Conservation (phyloP, 2,113 vertebrate species). For the Cyprinus carpio region DNA sequence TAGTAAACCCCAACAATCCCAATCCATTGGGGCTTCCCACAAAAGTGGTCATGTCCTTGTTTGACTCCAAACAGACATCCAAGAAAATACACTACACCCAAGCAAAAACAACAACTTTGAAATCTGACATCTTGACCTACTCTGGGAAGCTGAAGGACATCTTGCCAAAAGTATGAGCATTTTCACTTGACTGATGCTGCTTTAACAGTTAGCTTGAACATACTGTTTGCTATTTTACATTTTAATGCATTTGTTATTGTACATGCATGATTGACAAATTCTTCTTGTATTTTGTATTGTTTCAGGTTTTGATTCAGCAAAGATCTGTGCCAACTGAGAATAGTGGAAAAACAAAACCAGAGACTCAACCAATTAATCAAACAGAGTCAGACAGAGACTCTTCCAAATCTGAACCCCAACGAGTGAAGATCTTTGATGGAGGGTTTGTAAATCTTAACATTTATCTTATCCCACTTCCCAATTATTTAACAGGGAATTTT, state of each 20-base stretch:
- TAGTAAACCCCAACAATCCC: conserved; percentile 81
- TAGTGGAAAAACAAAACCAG: conserved; percentile 84
- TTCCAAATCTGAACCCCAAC: conserved; percentile 88
- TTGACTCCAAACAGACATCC: conserved; percentile 91
- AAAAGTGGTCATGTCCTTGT: conserved; percentile 92
- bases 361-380: conserved; percentile 75
- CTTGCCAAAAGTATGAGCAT: conserved; percentile 82
- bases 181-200: too few relatives aligned
- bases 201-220: too few relatives aligned
- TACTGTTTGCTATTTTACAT: neutral
- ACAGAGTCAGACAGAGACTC: conserved; percentile 87
- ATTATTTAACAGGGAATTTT: neutral
- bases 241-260: neutral
- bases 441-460: conserved; percentile 77
- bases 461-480: neutral
- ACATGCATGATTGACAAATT: neutral
- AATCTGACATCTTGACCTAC: conserved; percentile 89
- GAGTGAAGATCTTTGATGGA: conserved; percentile 98
- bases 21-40: conserved; percentile 92
- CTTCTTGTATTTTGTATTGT: conserved; percentile 22
- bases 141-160: conserved; percentile 91
- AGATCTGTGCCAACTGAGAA: conserved; percentile 79
- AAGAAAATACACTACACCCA: conserved; percentile 89
- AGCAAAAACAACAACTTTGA: conserved; percentile 84
- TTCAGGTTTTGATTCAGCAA: conserved; percentile 71